A percentile compares a stretch with the other conserved stretches of the same genome.
These are phyloP conservation scores for Dolichomitus sp. DNA, from an alignment of 2,888 invertebrate genomes.

Conservation along the genomic window DNA sequence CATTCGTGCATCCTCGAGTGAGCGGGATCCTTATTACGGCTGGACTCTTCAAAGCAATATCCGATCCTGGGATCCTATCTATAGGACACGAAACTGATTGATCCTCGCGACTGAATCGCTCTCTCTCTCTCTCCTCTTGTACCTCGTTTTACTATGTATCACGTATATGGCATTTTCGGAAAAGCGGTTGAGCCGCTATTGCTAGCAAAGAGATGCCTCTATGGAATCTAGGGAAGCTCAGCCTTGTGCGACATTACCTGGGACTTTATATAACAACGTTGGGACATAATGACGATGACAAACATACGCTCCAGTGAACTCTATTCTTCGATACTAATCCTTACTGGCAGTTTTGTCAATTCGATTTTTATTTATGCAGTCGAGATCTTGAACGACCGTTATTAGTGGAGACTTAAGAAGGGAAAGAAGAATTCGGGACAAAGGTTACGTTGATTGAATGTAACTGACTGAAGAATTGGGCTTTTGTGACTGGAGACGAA, in stretches of 20 bases:
- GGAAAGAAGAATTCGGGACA: background rate
- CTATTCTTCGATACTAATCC: background rate
- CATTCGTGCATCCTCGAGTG: constrained; percentile 45
- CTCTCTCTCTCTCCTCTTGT: background rate
- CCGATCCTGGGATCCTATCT: constrained; percentile 33
- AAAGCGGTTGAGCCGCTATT: background rate
- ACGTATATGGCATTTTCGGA: background rate
- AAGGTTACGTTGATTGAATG: constrained; percentile 4
- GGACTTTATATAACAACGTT: constrained; percentile 3
- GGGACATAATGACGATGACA: constrained; percentile 30
- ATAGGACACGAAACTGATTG: constrained; percentile 41
- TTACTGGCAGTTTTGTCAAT: constrained; percentile 1
- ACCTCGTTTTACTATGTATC: constrained; percentile 16
- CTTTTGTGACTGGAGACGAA: background rate
- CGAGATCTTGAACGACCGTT: background rate
- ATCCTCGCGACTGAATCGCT: constrained; percentile 23
- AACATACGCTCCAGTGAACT: constrained; percentile 9
- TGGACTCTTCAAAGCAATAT: constrained; percentile 63
- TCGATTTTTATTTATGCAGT: constrained; percentile 1
- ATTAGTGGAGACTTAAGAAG: background rate
- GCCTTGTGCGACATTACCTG: constrained; percentile 1
- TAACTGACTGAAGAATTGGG: background rate
- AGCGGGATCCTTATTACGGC: constrained; percentile 63
- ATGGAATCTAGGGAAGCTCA: background rate
- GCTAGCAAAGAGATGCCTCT: constrained; percentile 7